Evolutionary conservation across 2,797 vertebrate genomes (phyloP).

Genomic region (Clamator glandarius): DNA sequence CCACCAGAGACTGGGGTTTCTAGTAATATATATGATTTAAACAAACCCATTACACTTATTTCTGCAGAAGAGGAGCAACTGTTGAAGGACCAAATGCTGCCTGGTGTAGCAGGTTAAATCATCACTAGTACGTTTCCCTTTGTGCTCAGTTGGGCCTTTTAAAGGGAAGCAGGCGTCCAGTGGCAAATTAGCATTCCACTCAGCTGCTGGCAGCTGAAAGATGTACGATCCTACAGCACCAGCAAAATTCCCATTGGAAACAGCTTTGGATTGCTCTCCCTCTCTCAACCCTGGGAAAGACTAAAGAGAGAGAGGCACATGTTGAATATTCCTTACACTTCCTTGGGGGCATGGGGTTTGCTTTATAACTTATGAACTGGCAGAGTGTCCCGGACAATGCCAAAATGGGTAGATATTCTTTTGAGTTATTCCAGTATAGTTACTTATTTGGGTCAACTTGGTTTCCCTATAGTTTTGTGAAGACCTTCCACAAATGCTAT

Average conservation of each 20-base stretch:
- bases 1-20: neutral
- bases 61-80: constrained; percentile 54
- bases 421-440: neutral
- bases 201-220: constrained; percentile 43
- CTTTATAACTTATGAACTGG: neutral
- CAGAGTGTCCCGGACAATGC: neutral
- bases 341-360: neutral
- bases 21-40: constrained; percentile 55
- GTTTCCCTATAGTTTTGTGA: neutral
- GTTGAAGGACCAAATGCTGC: constrained; percentile 44
- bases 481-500: neutral
- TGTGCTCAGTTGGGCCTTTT: constrained; percentile 5
- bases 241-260: constrained; percentile 38
- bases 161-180: constrained; percentile 10
- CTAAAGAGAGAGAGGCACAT: neutral
- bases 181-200: constrained; percentile 33
- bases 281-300: neutral
- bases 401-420: neutral
- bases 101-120: neutral
- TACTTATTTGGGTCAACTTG: neutral
- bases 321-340: neutral
- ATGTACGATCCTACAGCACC: constrained; percentile 4
- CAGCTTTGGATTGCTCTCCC: neutral
- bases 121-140: neutral
- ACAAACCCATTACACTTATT: constrained; percentile 59